These are phyloP conservation scores for Corynorhinus townsendii DNA, from an alignment of 2,113 vertebrate genomes.

Conservation along the genomic window DNA sequence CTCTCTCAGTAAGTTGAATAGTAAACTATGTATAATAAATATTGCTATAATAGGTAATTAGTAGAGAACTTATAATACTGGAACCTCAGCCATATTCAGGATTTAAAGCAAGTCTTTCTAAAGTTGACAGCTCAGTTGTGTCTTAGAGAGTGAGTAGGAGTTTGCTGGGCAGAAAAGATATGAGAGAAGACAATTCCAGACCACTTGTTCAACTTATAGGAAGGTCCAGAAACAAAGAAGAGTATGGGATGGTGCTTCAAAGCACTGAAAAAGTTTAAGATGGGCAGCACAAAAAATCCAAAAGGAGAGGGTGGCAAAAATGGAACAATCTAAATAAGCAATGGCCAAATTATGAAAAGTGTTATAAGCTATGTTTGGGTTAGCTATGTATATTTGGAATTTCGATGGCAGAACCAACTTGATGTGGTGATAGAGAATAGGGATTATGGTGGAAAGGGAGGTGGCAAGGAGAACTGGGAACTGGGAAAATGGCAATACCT, in stretches of 20 bases:
- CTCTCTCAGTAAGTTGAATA: not conserved
- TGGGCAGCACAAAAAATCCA: not conserved
- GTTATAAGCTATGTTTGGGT: not conserved
- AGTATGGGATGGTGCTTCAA: not conserved
- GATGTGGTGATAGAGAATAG: not conserved
- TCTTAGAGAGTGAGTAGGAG: not conserved
- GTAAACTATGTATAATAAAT: not conserved
- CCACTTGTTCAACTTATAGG: not conserved
- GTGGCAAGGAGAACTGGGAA: not conserved
- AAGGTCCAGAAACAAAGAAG: not conserved
- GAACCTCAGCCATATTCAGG: not conserved
- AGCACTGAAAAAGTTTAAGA: not conserved
- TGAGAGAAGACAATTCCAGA: not conserved
- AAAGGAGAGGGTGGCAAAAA: not conserved
- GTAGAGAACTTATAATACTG: not conserved
- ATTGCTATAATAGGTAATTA: not conserved
- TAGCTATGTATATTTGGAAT: not conserved
- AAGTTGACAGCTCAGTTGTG: not conserved
- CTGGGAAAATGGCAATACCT: not conserved
- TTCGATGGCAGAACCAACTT: not conserved
- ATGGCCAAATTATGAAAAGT: not conserved
- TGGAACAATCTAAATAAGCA: not conserved
- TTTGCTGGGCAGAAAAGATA: not conserved
- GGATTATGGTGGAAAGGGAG: not conserved
- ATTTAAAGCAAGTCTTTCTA: not conserved